These are phyloP conservation scores for Amblyraja radiata DNA, from an alignment of 2,797 vertebrate species.

Conservation along the genomic window DNA sequence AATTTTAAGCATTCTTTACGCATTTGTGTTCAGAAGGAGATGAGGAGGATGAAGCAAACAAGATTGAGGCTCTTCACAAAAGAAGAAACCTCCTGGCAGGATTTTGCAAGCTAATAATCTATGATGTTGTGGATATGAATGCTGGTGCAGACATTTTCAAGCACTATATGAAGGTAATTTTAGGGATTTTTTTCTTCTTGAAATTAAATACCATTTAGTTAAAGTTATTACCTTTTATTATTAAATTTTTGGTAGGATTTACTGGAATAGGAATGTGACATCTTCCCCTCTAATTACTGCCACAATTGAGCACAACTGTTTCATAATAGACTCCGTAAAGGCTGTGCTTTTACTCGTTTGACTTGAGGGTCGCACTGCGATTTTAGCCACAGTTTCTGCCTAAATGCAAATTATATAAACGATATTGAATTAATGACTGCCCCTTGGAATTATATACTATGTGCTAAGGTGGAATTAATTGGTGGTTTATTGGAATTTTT, in stretches of 20 bases:
- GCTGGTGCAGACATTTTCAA: slow-evolving; percentile 98
- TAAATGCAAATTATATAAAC: background rate
- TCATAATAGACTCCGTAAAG: background rate
- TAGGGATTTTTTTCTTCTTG: background rate
- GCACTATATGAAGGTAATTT: slow-evolving; percentile 98
- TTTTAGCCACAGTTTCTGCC: background rate
- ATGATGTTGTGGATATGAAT: slow-evolving; percentile 98
- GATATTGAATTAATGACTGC: background rate
- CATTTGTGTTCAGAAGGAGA: slow-evolving; percentile 77
- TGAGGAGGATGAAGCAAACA: slow-evolving; percentile 98
- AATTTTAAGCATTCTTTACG: slow-evolving; percentile 35
- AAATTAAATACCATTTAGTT: background rate
- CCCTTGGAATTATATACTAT: background rate
- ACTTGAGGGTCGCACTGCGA: background rate
- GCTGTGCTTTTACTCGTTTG: background rate
- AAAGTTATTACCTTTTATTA: background rate
- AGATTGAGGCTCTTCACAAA: slow-evolving; percentile 98
- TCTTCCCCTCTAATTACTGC: background rate
- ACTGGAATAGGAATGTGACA: background rate
- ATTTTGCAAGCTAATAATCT: slow-evolving; percentile 97
- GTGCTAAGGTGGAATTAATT: background rate
- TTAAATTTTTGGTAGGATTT: background rate
- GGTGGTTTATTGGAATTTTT: background rate
- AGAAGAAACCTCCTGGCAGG: slow-evolving; percentile 93
- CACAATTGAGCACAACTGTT: background rate